Conservation (phyloP, 2,113 vertebrate species). For the Pavo muticus region DNA sequence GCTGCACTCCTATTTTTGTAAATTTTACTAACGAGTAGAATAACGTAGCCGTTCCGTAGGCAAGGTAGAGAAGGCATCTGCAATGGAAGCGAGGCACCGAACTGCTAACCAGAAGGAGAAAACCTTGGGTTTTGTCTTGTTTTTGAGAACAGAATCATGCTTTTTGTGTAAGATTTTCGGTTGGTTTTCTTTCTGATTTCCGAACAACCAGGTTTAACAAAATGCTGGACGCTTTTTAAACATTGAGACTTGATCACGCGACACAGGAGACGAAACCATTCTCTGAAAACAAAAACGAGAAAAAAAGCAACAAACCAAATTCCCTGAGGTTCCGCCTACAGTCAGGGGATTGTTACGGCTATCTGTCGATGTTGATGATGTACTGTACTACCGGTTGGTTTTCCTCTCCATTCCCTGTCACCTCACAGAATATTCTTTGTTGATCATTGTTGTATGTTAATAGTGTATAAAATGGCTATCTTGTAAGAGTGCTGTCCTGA, state of each 20-base stretch:
- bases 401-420: slow-evolving; percentile 87
- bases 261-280: slow-evolving; percentile 84
- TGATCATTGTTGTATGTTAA: slow-evolving; percentile 90
- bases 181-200: slow-evolving; percentile 76
- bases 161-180: slow-evolving; percentile 73
- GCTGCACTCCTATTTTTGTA: slow-evolving; percentile 91
- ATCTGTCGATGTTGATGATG: slow-evolving; percentile 89
- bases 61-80: slow-evolving; percentile 81
- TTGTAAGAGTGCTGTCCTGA: slow-evolving; percentile 96
- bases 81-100: slow-evolving; percentile 71
- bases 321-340: slow-evolving; percentile 86
- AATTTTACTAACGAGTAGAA: slow-evolving; percentile 85
- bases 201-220: slow-evolving; percentile 90
- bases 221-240: slow-evolving; percentile 94
- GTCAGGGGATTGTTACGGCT: slow-evolving; percentile 86
- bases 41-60: slow-evolving; percentile 82
- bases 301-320: slow-evolving; percentile 73
- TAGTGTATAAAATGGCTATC: slow-evolving; percentile 91
- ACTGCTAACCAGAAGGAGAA: slow-evolving; percentile 67
- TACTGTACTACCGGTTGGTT: slow-evolving; percentile 89
- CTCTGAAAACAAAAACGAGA: slow-evolving; percentile 70
- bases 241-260: slow-evolving; percentile 87
- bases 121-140: slow-evolving; percentile 59
- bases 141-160: slow-evolving; percentile 73
- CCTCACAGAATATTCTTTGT: slow-evolving; percentile 86